Evolutionary conservation across 2,113 vertebrate genomes (phyloP).

Genomic region (Halichoeres trimaculatus): DNA sequence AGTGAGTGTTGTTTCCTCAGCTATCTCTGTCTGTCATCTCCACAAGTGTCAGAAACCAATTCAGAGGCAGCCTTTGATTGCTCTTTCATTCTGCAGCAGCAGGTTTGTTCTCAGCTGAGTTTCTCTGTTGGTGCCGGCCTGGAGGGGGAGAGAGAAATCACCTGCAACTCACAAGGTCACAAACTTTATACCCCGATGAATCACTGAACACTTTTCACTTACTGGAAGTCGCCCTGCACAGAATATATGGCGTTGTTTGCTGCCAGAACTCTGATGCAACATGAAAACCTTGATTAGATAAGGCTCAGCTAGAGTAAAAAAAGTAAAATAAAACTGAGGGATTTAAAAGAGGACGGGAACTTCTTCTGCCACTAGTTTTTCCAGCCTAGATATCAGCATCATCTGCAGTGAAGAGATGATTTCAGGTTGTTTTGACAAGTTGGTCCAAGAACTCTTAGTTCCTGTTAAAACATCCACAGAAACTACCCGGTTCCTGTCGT

Average conservation of each 20-base stretch:
- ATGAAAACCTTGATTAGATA: constrained; percentile 7
- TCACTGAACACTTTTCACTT: constrained; percentile 30
- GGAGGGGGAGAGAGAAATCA: constrained; percentile 36
- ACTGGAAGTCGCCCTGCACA: constrained; percentile 2
- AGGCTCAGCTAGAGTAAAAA: background rate
- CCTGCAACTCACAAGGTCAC: constrained; percentile 60
- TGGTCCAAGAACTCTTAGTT: too few species aligned
- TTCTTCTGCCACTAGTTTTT: background rate
- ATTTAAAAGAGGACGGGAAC: too few species aligned
- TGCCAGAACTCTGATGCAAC: constrained; percentile 9
- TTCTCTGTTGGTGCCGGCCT: constrained; percentile 50
- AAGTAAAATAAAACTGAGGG: too few species aligned
- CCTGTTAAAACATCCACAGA: too few species aligned
- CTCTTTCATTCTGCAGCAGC: constrained; percentile 37
- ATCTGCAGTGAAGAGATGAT: background rate
- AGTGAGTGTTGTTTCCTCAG: constrained; percentile 15
- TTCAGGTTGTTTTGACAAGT: too few species aligned
- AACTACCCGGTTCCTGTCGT: too few species aligned
- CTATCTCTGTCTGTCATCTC: constrained; percentile 19
- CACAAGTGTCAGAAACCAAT: constrained; percentile 38
- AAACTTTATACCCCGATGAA: constrained; percentile 49
- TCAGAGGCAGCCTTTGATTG: constrained; percentile 40
- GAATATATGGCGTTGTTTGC: background rate
- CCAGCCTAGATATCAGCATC: background rate
- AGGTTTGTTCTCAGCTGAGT: constrained; percentile 43